Percentiles rank a stretch among this genome's conserved stretches.
These are phyloP conservation scores for Oscheius sp. DNA, from an alignment of 2,888 invertebrate genomes.

Conservation along the genomic window DNA sequence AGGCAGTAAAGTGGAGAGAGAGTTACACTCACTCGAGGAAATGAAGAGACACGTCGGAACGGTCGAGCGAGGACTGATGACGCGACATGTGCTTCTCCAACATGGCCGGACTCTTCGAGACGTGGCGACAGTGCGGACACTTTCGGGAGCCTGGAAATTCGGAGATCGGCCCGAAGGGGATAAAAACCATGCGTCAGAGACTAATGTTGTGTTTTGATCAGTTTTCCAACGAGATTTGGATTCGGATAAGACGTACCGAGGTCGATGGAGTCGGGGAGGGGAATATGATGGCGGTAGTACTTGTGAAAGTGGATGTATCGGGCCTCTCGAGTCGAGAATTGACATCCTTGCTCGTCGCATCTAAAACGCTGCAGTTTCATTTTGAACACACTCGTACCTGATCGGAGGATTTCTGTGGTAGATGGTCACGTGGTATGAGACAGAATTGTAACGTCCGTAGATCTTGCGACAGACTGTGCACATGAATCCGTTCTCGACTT, in stretches of 20 bases:
- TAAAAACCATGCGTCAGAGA: not conserved
- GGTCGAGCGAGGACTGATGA: constrained; percentile 39
- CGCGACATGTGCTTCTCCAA: constrained; percentile 72
- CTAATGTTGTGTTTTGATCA: constrained; percentile 3
- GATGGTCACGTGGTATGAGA: constrained; percentile 73
- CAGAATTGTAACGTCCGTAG: constrained; percentile 72
- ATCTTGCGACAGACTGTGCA: constrained; percentile 72
- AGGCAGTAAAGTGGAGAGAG: constrained; percentile 15
- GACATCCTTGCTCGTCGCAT: constrained; percentile 72
- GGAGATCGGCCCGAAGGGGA: not conserved
- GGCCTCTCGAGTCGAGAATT: constrained; percentile 70
- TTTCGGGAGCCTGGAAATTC: constrained; percentile 65
- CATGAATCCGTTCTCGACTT: constrained; percentile 64
- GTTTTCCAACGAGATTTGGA: not conserved
- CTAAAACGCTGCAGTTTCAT: constrained; percentile 31
- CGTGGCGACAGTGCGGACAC: constrained; percentile 71
- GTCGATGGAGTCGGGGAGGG: constrained; percentile 71
- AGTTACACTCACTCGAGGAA: constrained; percentile 21
- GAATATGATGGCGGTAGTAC: constrained; percentile 72
- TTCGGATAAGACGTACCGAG: constrained; percentile 53
- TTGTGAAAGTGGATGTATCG: constrained; percentile 74
- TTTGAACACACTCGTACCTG: constrained; percentile 38
- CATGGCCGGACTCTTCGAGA: constrained; percentile 73
- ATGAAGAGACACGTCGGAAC: not conserved
- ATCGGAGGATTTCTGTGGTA: constrained; percentile 74